Evolutionary conservation across 2,113 vertebrate genomes (phyloP), one percentile per base, ranked within the genome.

Genomic region (Etheostoma spectabile): DNA sequence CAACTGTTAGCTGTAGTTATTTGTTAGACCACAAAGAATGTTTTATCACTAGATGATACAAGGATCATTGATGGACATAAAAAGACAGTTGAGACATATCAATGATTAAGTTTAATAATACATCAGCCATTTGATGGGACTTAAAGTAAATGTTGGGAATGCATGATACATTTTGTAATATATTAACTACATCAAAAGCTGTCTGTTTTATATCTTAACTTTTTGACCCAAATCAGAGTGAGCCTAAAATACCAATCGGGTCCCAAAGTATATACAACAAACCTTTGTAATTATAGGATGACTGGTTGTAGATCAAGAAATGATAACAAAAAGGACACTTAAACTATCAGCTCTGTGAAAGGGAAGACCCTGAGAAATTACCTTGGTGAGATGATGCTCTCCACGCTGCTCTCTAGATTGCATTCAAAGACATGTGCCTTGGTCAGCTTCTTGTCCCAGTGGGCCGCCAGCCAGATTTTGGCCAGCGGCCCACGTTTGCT

Each of bases 341-440:
- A 64, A 60, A 18, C 27, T 2, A 48, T 12, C 5, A 4, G 51
- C 1, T 52, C 27, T 16, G 57, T 33, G 11, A 46, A 14, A 51
- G 19, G 10, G 14, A 57, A 53, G 21, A n/a, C 42, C n/a, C 5
- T 30, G 52, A 76, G 33, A 24, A 63, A 55, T 49, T 92, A 99
- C 97, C 97, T 99, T 99, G 33, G 98, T 61, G 97, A 99, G 86
- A 99, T 99, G 86, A 99, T 99, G 89, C 97, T 99, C 88, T 99
- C 97, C 93, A 99, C 97, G 0, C 98, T 99, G 96, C 98, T 99
- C 87, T 99, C 98, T 88, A 99, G 93, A 70, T 99, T 99, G 94
- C 98, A 99, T 89, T 99, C 98, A 80, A 99, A 99, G 35, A 99
- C 98, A n/a, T 99, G 98, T 18, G 98, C 98, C 96, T 99, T 99